A percentile compares a stretch with the other conserved stretches of the same genome.
phyloP scores from a whole-genome alignment of 2,113 vertebrate genomes.

The Campylorhamphus procurvoides region DNA sequence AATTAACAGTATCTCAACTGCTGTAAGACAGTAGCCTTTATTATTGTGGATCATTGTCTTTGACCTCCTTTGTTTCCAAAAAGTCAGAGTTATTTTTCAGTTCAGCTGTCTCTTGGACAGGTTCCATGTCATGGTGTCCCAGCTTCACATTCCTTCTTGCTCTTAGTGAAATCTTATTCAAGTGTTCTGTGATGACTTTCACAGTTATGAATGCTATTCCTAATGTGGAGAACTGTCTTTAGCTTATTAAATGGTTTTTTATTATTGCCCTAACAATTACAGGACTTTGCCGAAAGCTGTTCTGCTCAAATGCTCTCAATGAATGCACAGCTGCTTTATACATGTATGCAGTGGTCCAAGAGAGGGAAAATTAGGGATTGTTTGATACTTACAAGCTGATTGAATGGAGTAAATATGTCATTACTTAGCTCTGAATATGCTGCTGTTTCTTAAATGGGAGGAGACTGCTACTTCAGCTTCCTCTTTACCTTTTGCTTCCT shows the following conservation, averaged over 20 bases:
- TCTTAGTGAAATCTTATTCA: neutral
- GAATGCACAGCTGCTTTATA: neutral
- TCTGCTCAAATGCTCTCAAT: neutral
- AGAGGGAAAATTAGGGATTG: neutral
- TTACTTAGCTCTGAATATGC: neutral
- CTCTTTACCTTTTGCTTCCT: slow-evolving; percentile 26
- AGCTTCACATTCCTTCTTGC: neutral
- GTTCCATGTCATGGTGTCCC: neutral
- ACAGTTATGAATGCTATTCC: neutral
- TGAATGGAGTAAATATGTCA: neutral
- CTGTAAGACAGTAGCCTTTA: neutral
- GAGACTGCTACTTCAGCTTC: neutral
- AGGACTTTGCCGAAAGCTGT: neutral
- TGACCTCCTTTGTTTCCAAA: neutral
- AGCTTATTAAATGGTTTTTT: neutral
- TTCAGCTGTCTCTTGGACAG: neutral
- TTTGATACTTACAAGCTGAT: neutral
- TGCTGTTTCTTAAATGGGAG: neutral
- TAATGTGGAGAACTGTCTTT: neutral
- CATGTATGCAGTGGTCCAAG: neutral
- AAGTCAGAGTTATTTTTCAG: neutral
- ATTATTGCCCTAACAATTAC: neutral
- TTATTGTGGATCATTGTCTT: neutral
- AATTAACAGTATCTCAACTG: neutral
- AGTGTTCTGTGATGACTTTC: neutral